phyloP scores from a whole-genome alignment of 2,797 vertebrate species.

The Eutrigla gurnardus region DNA sequence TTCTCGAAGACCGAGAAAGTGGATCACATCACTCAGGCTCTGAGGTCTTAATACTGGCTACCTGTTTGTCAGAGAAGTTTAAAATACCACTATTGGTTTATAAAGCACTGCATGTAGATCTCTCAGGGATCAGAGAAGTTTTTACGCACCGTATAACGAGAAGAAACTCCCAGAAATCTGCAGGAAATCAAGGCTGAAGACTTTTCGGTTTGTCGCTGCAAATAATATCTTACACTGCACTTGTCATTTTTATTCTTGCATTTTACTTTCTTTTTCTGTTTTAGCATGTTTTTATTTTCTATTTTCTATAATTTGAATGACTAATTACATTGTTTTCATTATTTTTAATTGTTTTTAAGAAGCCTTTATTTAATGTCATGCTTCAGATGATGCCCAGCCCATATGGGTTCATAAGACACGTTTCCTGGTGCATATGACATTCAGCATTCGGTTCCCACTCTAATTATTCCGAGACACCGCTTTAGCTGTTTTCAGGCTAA shows the following conservation, averaged over 20 bases:
- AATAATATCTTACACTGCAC: background rate
- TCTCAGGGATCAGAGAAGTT: background rate
- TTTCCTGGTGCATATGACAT: background rate
- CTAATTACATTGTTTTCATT: too few species aligned
- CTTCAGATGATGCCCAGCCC: too few species aligned
- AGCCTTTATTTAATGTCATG: too few species aligned
- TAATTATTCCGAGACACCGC: constrained; percentile 1
- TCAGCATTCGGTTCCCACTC: background rate
- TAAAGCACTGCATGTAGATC: too few species aligned
- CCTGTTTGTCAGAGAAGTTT: background rate
- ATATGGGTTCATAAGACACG: too few species aligned
- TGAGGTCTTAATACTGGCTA: too few species aligned
- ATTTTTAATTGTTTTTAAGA: too few species aligned
- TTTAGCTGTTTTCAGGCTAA: constrained; percentile 32
- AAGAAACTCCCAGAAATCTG: background rate
- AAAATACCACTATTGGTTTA: background rate
- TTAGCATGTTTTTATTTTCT: background rate
- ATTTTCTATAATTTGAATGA: background rate
- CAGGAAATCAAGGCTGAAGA: background rate
- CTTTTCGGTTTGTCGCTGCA: background rate
- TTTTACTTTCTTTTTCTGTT: background rate
- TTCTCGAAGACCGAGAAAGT: too few species aligned
- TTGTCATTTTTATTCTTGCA: background rate
- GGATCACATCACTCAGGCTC: too few species aligned
- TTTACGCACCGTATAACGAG: background rate